Evolutionary conservation across 2,888 invertebrate genomes (phyloP), one percentile per base, ranked within the genome.

Genomic region (Meandrusa payeni): DNA sequence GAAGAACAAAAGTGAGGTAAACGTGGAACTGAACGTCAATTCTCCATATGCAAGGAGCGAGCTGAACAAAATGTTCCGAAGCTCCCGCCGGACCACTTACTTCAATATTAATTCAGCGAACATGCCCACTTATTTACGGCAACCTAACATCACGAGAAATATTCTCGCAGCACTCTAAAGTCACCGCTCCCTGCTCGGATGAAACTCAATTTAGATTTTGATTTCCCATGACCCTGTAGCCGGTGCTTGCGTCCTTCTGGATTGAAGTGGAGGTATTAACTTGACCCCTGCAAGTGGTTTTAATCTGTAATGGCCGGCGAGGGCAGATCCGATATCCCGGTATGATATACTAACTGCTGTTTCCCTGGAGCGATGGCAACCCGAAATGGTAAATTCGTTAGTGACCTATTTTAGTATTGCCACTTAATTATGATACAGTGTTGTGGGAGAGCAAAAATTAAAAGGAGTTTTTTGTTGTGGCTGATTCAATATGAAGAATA

Each of bases 81-180:
- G 62, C 51, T 55, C 83, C 80, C 85, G 40, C 27, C 67, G 47
- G 83, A 53, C 71, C 82, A 80, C 80, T 83, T 76, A 49, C 75
- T 64, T 64, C 64, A 67, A 76, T 78, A 79, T 74, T 73, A 78
- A 81, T 81, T 78, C 76, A 71, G 65, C 63, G 64, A 63, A 66
- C 74, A 66, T 66, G 57, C 69, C 70, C 63, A 62, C 67, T 48
- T 67, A 76, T 76, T 78, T 81, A 72, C 73, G 74, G 75, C 59
- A 56, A 50, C 58, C 64, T 59, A 58, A 52, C 50, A 39, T 47
- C 48, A 46, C 42, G 24, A 34, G 33, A n/a, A 15, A 6, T 6
- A 28, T 11, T 36, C 19, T 19, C 3, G 5, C 1, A n/a, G 36
- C 50, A 51, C 0, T 13, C 39, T 3, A 57, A 51, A 50, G 36